phyloP scores from a whole-genome alignment of 2,797 vertebrate species.

The Telmatherina bonti region DNA sequence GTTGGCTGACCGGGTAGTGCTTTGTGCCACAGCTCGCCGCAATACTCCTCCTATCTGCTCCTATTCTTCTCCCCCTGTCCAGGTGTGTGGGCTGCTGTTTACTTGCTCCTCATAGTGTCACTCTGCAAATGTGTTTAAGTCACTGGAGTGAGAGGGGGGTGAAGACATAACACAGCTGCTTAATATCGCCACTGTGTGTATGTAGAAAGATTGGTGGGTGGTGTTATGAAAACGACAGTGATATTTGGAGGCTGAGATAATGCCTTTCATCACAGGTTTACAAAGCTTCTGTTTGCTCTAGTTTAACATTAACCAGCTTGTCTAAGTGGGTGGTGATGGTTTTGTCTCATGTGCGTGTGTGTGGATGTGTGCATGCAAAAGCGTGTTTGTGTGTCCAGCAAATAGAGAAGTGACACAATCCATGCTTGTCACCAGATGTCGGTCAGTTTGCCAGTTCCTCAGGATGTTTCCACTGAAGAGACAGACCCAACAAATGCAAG shows the following conservation, averaged over 20 bases:
- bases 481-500: slow-evolving; percentile 46
- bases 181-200: slow-evolving; percentile 40
- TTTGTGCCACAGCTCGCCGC: slow-evolving; percentile 52
- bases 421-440: slow-evolving; percentile 66
- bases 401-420: slow-evolving; percentile 56
- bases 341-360: slow-evolving; percentile 23
- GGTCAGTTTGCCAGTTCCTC: slow-evolving; percentile 66
- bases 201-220: slow-evolving; percentile 43
- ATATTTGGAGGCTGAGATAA: slow-evolving; percentile 65
- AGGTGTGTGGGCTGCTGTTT: slow-evolving; percentile 77
- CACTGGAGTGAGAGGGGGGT: slow-evolving; percentile 34
- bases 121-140: slow-evolving; percentile 55
- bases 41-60: slow-evolving; percentile 33
- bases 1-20: slow-evolving; percentile 71
- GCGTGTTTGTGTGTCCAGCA: slow-evolving; percentile 42
- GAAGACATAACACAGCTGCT: slow-evolving; percentile 67
- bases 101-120: slow-evolving; percentile 52
- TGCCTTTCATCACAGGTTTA: slow-evolving; percentile 59
- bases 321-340: slow-evolving; percentile 56
- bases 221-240: slow-evolving; percentile 55
- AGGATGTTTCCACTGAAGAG: slow-evolving; percentile 57
- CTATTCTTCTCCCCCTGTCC: slow-evolving; percentile 51
- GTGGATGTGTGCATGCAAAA: slow-evolving; percentile 9
- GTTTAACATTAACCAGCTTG: slow-evolving; percentile 67
- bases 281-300: slow-evolving; percentile 59